Percentiles rank a stretch among this genome's conserved stretches.
Evolutionary conservation across 2,888 invertebrate genomes (phyloP).

Genomic region (Resseliella maxima): DNA sequence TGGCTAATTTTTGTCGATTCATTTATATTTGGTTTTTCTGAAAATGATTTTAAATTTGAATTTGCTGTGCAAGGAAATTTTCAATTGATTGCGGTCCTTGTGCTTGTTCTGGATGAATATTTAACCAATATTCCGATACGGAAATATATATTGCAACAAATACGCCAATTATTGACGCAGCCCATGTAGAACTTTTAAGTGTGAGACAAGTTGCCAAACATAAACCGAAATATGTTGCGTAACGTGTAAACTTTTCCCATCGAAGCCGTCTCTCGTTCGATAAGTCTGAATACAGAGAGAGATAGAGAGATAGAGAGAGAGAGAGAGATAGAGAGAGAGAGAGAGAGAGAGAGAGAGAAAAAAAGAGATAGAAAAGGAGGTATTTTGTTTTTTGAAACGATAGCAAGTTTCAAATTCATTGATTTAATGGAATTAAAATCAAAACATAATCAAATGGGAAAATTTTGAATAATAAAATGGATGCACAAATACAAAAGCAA

Average conservation of each 20-base stretch:
- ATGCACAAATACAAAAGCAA: too few species aligned
- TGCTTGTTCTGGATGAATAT: conserved; percentile 62
- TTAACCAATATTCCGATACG: conserved; percentile 82
- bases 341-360: too few species aligned
- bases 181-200: conserved; percentile 80
- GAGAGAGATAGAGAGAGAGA: too few species aligned
- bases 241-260: conserved; percentile 75
- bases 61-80: background rate
- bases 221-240: conserved; percentile 86
- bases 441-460: too few species aligned
- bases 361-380: background rate
- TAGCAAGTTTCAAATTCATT: too few species aligned
- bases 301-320: too few species aligned
- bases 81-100: conserved; percentile 60
- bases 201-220: conserved; percentile 87
- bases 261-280: conserved; percentile 70
- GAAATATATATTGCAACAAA: conserved; percentile 85
- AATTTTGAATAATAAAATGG: too few species aligned
- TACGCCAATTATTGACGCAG: conserved; percentile 83
- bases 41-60: background rate
- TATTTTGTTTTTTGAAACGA: too few species aligned
- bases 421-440: too few species aligned
- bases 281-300: conserved; percentile 67
- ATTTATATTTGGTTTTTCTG: background rate
- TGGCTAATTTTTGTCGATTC: background rate